Evolutionary conservation across 2,113 vertebrate species (phyloP), one percentile per base, ranked within the genome.

Genomic region (Vicugna pacos): DNA sequence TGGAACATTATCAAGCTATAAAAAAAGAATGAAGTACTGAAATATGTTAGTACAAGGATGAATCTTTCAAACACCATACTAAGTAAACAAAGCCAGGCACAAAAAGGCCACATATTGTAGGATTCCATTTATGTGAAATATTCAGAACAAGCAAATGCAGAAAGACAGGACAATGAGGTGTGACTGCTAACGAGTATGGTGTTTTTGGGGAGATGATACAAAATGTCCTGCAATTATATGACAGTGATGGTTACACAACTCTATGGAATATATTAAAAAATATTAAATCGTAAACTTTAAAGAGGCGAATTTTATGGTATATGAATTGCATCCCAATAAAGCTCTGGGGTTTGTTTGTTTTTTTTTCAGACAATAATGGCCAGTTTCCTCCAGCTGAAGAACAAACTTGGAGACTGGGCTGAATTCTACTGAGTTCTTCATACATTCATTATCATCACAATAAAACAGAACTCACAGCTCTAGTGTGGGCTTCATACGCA

Each of bases 391-490:
- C n/a, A 22, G 17, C 52, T 95, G 35, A 84, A 93, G 48, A 95
- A 86, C 26, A 81, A 93, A 85, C 15, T 77, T 93, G 52, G 72
- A 96, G 91, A 93, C 42, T 14, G 1, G 46, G 30, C 26, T 89
- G 22, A 97, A 89, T 92, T 82, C 80, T 94, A 88, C 35, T 67
- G 17, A 80, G 48, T 77, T 76, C 70, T 60, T 79, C 32, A 81
- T 48, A 89, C 7, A 14, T 87, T 91, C 38, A 93, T 81, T 64
- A 89, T 64, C 26, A 87, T 2, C 48, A 12, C 72, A 95, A 80
- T 90, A 83, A 89, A 96, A 52, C 16, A 95, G 72, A 95, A 92
- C 28, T 93, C 72, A 87, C 7, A 81, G 42, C 76, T 95, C 81
- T 69, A 70, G 65, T 77, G 52, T 83, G 84, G 42, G 58, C 60